Base-by-base conservation (phyloP, 2,113 vertebrate genomes). In the Grammomys surdaster region DNA sequence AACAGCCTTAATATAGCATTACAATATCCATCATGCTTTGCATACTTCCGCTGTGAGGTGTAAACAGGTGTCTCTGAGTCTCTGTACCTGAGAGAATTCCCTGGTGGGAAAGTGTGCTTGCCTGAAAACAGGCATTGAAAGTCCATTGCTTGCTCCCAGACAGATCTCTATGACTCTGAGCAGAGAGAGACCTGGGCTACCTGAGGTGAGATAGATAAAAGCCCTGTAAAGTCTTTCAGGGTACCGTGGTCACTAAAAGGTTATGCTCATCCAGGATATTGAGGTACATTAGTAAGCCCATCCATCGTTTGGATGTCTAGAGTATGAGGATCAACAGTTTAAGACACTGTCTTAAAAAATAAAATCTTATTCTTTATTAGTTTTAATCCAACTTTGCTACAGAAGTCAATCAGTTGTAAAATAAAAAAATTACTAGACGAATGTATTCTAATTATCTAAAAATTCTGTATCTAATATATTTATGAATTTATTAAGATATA, bases 361-460 rank as follows among this genome's bases (percentile, higher is more conserved):
- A 72, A n/a, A 72, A 26, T 9, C 20, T 24, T 69, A 51, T 31
- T 51, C 19, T 51, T 36, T 36, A 51, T 70, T 87, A 69, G 65
- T 87, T 20, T 93, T 93, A 91, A 69, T 77, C 2, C 48, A 78
- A 43, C 16, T 90, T 80, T 94, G 6, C 36, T 43, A 14, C 43
- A 17, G 9, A 69, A 40, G 9, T 90, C 9, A 72, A 16, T 60
- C 22, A 86, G 5, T 28, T 54, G 7, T 24, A 76, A 72, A 51
- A 19, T 73, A 86, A n/a, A 96, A 93, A 94, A 91, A 70, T 75
- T 91, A 7, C 43, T 86, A 60, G 20, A 60, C 10, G 6, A 75
- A 76, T 0, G 22, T 78, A 12, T 95, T 88, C 51, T 88, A 67
- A 63, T 63, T 88, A 91, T 69, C 54, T 84, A 31, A 86, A 88